phyloP scores from a whole-genome alignment of 1,140 invertebrate genomes.

The Apis mellifera region Amel_HAv3.1 CM009931.2:21366001-21366500 shows the following conservation, averaged over 20 bases:
- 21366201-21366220: no score
- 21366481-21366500: slow-evolving; percentile 37
- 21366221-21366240: no score
- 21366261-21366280: no score
- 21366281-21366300: no score
- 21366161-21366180: no score
- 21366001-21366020: slow-evolving; percentile 8
- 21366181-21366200: no score
- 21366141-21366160: no score
- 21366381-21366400: neutral
- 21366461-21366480: slow-evolving; percentile 6
- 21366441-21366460: slow-evolving; percentile 19
- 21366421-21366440: neutral
- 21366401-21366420: neutral
- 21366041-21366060: slow-evolving; percentile 4
- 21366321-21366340: neutral
- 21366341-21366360: neutral
- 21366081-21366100: no score
- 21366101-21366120: neutral
- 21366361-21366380: no score
- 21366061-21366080: neutral
- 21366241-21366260: no score
- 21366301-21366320: neutral
- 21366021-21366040: slow-evolving; percentile 13
- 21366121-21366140: neutral